Conservation (phyloP, 2,113 vertebrate species). For the Ailuropoda melanoleuca region DNA sequence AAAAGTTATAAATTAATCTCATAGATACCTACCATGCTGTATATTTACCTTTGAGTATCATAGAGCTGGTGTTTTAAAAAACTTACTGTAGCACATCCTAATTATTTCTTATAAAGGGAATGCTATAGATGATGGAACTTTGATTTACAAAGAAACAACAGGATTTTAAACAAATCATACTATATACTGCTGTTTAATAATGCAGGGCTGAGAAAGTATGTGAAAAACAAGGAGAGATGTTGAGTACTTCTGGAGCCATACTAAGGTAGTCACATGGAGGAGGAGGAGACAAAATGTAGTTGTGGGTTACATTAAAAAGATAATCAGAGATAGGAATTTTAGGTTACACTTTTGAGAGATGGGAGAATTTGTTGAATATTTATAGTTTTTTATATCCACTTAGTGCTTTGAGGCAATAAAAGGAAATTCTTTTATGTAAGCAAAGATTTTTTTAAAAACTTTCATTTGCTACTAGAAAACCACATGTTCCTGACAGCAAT, state of each 20-base stretch:
- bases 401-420: conserved; percentile 26
- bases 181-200: neutral
- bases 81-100: neutral
- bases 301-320: neutral
- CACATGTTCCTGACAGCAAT: neutral
- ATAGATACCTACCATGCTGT: neutral
- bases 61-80: neutral
- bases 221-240: neutral
- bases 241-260: neutral
- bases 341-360: neutral
- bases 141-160: neutral
- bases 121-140: neutral
- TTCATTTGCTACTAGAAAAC: neutral
- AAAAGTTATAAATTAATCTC: neutral
- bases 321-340: neutral
- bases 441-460: neutral
- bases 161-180: neutral
- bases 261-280: neutral
- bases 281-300: neutral
- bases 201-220: neutral
- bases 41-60: neutral
- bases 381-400: neutral
- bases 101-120: neutral
- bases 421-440: conserved; percentile 11
- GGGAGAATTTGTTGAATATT: neutral